A percentile compares a stretch with the other conserved stretches of the same genome.
These are phyloP conservation scores for Diplogasteroides magnus DNA, from an alignment of 1,140 invertebrate genomes.

Conservation along the genomic window DNA sequence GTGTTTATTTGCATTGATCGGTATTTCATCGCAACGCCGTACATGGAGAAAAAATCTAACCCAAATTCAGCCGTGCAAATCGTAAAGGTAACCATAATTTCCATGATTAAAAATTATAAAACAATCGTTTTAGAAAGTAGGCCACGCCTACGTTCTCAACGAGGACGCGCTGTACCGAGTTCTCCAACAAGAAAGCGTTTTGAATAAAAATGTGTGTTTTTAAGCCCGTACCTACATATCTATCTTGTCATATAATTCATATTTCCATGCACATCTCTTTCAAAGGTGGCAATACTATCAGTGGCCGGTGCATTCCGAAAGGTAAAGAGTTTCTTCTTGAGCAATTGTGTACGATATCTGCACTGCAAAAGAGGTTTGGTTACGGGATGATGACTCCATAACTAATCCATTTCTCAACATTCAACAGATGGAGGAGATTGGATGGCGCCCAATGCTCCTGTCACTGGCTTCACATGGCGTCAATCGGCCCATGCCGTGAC, in stretches of 20 bases:
- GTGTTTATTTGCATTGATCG: too few relatives aligned
- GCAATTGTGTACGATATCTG: conserved; percentile 78
- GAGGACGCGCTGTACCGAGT: neutral
- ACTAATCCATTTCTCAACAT: too few relatives aligned
- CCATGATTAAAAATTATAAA: neutral
- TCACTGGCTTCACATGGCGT: neutral
- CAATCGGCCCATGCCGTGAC: conserved; percentile 57
- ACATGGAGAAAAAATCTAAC: too few relatives aligned
- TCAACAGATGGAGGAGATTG: neutral
- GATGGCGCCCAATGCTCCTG: neutral
- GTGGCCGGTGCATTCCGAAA: conserved; percentile 90
- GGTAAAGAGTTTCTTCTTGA: conserved; percentile 81
- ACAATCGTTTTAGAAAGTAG: neutral
- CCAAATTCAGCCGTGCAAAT: neutral
- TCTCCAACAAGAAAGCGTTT: neutral
- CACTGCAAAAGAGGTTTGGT: neutral
- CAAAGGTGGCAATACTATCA: conserved; percentile 77
- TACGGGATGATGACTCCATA: too few relatives aligned
- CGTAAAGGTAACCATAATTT: neutral
- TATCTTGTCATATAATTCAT: neutral
- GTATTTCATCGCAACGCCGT: too few relatives aligned
- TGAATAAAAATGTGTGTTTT: neutral
- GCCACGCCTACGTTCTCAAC: neutral
- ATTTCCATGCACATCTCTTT: neutral
- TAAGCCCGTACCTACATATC: too few relatives aligned